These are phyloP conservation scores for Hypsopygia costalis DNA, from an alignment of 2,888 invertebrate genomes.

Conservation along the genomic window DNA sequence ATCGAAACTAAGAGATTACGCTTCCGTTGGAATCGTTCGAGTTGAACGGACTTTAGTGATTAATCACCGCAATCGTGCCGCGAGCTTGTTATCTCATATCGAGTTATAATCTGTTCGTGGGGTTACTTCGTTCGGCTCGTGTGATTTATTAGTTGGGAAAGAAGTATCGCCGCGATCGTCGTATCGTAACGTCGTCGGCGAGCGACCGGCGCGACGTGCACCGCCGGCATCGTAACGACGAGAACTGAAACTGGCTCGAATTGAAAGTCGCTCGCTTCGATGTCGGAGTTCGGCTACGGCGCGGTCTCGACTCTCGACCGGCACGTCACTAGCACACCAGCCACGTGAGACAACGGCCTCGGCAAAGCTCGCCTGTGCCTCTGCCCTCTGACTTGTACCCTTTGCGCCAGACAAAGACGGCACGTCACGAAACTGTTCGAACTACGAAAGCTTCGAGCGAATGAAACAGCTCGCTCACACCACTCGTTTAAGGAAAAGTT, in stretches of 20 bases:
- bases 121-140: constrained; percentile 56
- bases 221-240: constrained; percentile 63
- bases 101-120: constrained; percentile 65
- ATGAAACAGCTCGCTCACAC: constrained; percentile 54
- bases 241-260: constrained; percentile 49
- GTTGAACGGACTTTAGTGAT: constrained; percentile 56
- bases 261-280: constrained; percentile 14
- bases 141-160: constrained; percentile 69
- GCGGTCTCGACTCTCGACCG: constrained; percentile 21
- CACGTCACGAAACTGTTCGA: constrained; percentile 29
- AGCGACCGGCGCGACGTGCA: constrained; percentile 52
- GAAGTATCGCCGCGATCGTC: constrained; percentile 63
- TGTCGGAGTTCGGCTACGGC: constrained; percentile 8
- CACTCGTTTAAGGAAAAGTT: constrained; percentile 68
- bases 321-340: constrained; percentile 47
- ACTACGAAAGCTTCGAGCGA: constrained; percentile 48
- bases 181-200: constrained; percentile 42
- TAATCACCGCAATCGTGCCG: constrained; percentile 56
- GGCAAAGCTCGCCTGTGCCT: constrained; percentile 34
- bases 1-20: constrained; percentile 55
- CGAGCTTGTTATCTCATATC: constrained; percentile 66
- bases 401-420: constrained; percentile 52
- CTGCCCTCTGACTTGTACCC: constrained; percentile 32
- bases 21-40: constrained; percentile 50
- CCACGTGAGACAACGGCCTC: constrained; percentile 19